Base-by-base conservation (phyloP, 2,113 vertebrate species). In the Sapayoa aenigma region DNA sequence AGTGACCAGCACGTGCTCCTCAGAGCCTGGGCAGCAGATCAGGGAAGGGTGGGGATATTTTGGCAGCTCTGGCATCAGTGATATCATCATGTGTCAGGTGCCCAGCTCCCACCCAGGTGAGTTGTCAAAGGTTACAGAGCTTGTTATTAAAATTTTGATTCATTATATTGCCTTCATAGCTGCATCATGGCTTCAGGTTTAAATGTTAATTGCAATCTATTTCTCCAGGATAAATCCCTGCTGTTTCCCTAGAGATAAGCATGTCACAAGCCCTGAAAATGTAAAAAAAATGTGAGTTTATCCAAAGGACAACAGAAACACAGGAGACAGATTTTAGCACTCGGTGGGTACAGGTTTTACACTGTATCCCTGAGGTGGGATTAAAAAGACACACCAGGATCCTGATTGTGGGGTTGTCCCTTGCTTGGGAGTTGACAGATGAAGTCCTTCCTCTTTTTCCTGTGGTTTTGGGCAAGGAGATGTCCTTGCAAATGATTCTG, bases 131-230 rank as follows among this genome's bases (percentile, higher is more conserved):
- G 87, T 65, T 78, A 55, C 4, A 1, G 73, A 92, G 90, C 46
- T 94, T 53, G 65, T 87, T 39, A 83, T 74, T 82, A 87, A 94
- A 79, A 92, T n/a, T 16, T 82, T 93, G 92, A 96, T 90, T 96
- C 84, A 92, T 95, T 46, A 20, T 8, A 9, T 55, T 46, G 87
- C 59, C 62, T 94, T 60, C 56, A 24, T 52, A 50, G 55, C 37
- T 20, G 12, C 87, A 56, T 69, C 59, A 31, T 0, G 59, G 53
- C 60, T 39, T 53, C 8, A 74, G 41, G 44, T 41, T 95, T 52
- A 92, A 93, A 94, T 85, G 93, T 90, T 94, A 94, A 96, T 88
- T 95, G 95, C 90, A 81, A 94, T 86, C 41, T 58, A 69, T 75
- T 93, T 20, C 79, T 78, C 1, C 0, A 35, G 66, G 87, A 74